Evolutionary conservation across 2,888 invertebrate species (phyloP), one percentile per base, ranked within the genome.

Genomic region (Sialis lutaria): DNA sequence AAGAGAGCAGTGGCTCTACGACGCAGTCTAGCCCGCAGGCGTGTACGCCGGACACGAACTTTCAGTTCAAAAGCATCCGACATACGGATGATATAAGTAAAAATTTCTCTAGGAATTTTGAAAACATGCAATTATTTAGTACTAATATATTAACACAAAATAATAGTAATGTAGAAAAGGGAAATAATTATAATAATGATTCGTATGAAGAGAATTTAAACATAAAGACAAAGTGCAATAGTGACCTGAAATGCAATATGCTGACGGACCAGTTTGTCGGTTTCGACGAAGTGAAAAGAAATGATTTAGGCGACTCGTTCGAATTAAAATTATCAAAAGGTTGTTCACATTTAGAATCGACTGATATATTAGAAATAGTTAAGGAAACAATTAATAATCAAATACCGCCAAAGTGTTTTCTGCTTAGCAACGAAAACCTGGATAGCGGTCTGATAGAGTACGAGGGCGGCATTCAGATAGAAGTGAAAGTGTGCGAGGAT

Each of bases 401-500:
- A 52, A 81, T 86, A 44, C 83, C 86, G 0, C 85, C 86, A 9
- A 77, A 76, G 57, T 69, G 74, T 12, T 75, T 75, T 53, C 67
- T 73, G 40, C 67, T 75, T 50, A 72, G 73, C 51, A 62, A 60
- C 49, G 65, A 64, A 44, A 66, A 69, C 46, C 60, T 67, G 33
- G 65, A 65, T 10, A 59, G 64, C 39, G 64, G 73, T 58, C 49
- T 77, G 57, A 31, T 71, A 62, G 50, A 67, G 59, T 55, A 70
- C 64, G 54, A 65, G 1, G 84, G 86, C 1, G 89, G 88, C 0
- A 78, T 90, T 52, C 88, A 89, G 64, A 87, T 90, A 33, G 88
- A 89, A 58, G 64, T 91, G 57, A 78, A 84, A 55, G 78, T 90
- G 7, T 82, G 79, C 57, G 81, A 85, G 56, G 82, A 52, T 75